Conservation (phyloP, 2,113 vertebrate genomes). For the Microcebus murinus region DNA sequence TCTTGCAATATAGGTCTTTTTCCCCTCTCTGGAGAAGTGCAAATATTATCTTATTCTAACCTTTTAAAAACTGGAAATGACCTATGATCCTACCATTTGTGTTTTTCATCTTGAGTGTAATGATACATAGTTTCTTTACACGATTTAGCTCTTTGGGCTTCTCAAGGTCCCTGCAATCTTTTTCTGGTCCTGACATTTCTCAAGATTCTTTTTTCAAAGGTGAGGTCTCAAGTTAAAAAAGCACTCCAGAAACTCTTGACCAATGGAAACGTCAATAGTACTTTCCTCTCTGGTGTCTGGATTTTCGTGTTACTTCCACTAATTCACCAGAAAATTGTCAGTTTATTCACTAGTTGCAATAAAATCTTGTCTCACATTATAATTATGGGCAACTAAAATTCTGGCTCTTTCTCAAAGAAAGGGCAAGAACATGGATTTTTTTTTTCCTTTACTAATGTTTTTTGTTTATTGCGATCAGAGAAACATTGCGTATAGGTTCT, state of each 20-base stretch:
- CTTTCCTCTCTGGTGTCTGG: neutral
- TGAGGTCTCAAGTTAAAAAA: neutral
- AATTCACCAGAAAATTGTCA: neutral
- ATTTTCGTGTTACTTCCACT: neutral
- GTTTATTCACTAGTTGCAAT: neutral
- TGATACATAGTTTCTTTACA: neutral
- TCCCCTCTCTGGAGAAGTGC: neutral
- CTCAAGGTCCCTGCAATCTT: neutral
- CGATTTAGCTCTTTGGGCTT: neutral
- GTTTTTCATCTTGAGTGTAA: neutral
- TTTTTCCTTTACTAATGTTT: constrained; percentile 5
- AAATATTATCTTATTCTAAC: neutral
- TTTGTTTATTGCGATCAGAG: neutral
- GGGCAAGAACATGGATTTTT: neutral
- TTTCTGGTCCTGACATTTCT: neutral
- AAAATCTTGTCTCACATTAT: neutral
- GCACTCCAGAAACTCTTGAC: neutral
- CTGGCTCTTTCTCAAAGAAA: neutral
- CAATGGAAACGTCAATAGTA: neutral
- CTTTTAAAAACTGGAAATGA: neutral
- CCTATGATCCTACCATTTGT: neutral
- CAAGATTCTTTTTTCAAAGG: neutral
- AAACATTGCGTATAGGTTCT: neutral
- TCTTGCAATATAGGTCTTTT: neutral
- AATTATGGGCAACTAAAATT: neutral